Percentiles rank a stretch among this genome's conserved stretches.
Evolutionary conservation across 23 tunicate genomes (phyloP).

Genomic region (Phallusia fumigata): DNA sequence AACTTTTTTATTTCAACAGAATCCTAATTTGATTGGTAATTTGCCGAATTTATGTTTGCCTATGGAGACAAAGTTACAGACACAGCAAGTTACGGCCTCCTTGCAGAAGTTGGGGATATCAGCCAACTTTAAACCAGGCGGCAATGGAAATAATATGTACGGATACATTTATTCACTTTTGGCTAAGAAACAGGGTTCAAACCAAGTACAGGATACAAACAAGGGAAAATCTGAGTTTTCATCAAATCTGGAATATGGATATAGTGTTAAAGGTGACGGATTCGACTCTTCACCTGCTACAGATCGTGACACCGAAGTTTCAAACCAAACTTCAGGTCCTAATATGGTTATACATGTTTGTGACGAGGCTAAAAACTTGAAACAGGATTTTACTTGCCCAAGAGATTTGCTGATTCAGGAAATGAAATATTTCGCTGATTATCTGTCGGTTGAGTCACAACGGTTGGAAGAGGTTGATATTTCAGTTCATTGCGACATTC

Average conservation of each 20-base stretch:
- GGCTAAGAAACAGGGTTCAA: background rate
- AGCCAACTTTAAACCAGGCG: background rate
- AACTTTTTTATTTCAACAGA: too few species aligned
- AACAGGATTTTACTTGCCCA: slow-evolving; percentile 92
- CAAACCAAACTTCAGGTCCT: slow-evolving; percentile 29
- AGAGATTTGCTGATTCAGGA: slow-evolving; percentile 91
- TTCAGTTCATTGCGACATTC: slow-evolving; percentile 97
- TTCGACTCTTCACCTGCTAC: background rate
- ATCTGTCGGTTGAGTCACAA: slow-evolving; percentile 76
- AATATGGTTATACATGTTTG: slow-evolving; percentile 94
- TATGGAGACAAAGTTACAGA: slow-evolving; percentile 9
- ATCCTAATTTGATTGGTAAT: too few species aligned
- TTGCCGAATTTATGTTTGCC: too few species aligned
- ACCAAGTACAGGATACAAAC: background rate
- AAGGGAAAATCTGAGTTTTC: background rate
- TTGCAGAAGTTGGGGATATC: background rate
- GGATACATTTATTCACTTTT: background rate
- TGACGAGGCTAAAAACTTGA: slow-evolving; percentile 88
- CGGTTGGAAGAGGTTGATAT: slow-evolving; percentile 95
- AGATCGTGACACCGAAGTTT: background rate
- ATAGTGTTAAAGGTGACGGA: background rate
- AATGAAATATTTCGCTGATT: slow-evolving; percentile 97
- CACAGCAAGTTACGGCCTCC: background rate
- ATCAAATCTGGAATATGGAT: background rate
- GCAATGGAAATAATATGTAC: background rate